Percentiles rank a stretch among this genome's conserved stretches.
Conservation (phyloP, 1,140 invertebrate genomes). For the Odontomachus brunneus region DNA sequence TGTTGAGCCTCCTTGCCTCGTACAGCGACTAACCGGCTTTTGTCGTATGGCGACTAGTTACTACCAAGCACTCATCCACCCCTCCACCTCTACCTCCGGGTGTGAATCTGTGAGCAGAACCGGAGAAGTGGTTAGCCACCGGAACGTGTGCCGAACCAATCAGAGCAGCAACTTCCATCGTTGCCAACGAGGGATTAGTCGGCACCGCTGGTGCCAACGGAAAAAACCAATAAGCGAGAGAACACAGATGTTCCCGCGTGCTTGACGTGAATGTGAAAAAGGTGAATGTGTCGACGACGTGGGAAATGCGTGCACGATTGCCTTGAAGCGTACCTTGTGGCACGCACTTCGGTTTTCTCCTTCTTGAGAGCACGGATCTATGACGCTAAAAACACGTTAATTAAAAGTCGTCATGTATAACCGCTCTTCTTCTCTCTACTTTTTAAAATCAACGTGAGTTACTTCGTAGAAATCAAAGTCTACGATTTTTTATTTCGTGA, state of each 20-base stretch:
- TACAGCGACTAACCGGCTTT: constrained; percentile 4
- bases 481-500: too few relatives aligned
- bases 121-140: neutral
- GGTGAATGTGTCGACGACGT: constrained; percentile 2
- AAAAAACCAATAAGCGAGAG: constrained; percentile 22
- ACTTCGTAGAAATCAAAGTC: too few relatives aligned
- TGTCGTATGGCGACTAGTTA: constrained; percentile 7
- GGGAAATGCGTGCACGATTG: constrained; percentile 25
- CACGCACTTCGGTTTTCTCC: constrained; percentile 22
- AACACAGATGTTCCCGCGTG: too few relatives aligned
- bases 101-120: neutral
- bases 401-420: too few relatives aligned
- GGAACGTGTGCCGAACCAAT: neutral
- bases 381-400: too few relatives aligned
- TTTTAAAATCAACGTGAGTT: too few relatives aligned
- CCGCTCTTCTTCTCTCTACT: too few relatives aligned
- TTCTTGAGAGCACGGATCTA: too few relatives aligned
- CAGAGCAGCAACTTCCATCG: neutral
- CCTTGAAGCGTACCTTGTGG: constrained; percentile 7
- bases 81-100: constrained; percentile 55
- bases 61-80: constrained; percentile 34
- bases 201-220: neutral
- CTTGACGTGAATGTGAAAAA: neutral
- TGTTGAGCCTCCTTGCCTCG: constrained; percentile 57
- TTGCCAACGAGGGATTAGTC: constrained; percentile 23